phyloP scores from a whole-genome alignment of 2,113 vertebrate species.

The Oryzias woworae region DNA sequence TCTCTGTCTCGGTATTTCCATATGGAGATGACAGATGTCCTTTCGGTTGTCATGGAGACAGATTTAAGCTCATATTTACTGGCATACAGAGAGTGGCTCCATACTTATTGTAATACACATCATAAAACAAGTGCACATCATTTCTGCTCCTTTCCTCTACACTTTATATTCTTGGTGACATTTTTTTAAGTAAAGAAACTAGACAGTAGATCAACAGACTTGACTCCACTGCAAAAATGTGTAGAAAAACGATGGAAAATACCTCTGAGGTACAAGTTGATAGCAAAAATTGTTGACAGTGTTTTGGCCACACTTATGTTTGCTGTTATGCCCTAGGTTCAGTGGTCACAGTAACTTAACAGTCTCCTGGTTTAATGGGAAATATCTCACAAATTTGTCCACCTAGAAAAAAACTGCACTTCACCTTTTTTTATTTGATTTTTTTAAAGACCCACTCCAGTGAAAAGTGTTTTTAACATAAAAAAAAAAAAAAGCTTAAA shows the following conservation, averaged over 20 bases:
- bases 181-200: constrained; percentile 4
- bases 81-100: constrained; percentile 24
- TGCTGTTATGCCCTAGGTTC: background rate
- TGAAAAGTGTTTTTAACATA: too few relatives aligned
- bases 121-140: constrained; percentile 4
- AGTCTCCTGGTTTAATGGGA: background rate
- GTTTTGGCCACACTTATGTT: background rate
- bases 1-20: constrained; percentile 40
- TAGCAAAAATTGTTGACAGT: background rate
- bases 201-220: too few relatives aligned
- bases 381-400: background rate
- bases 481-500: too few relatives aligned
- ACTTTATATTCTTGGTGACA: constrained; percentile 2
- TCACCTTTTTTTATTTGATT: too few relatives aligned
- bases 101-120: background rate
- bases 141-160: background rate
- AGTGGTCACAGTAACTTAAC: background rate
- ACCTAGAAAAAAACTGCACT: too few relatives aligned
- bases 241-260: background rate
- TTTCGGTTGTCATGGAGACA: constrained; percentile 55
- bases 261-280: background rate
- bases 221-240: background rate
- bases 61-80: constrained; percentile 35
- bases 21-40: constrained; percentile 68
- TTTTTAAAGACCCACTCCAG: too few relatives aligned